phyloP scores from a whole-genome alignment of 1,140 invertebrate genomes.

The Ips typographus region DNA sequence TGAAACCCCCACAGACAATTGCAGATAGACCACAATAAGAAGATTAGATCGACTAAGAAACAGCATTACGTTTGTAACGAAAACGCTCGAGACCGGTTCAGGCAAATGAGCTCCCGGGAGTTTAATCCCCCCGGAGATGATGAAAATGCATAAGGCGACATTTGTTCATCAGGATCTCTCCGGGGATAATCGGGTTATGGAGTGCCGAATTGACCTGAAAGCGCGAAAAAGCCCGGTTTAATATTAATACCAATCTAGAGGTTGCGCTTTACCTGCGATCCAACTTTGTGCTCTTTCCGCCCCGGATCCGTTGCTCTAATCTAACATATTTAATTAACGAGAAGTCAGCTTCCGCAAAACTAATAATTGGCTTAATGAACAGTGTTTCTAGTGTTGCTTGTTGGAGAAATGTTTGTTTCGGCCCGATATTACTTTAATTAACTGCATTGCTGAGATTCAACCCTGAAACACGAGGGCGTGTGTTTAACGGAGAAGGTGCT shows the following conservation, averaged over 20 bases:
- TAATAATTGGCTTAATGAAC: conserved; percentile 42
- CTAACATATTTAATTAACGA: conserved; percentile 39
- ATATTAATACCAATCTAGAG: too few relatives aligned
- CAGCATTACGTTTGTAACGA: conserved; percentile 21
- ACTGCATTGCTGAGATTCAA: too few relatives aligned
- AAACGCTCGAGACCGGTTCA: conserved; percentile 14
- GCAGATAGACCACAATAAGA: conserved; percentile 16
- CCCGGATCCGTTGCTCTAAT: conserved; percentile 28
- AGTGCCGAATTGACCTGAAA: conserved; percentile 1
- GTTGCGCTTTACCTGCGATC: too few relatives aligned
- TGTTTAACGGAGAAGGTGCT: too few relatives aligned
- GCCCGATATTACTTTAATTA: too few relatives aligned
- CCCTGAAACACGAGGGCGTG: too few relatives aligned
- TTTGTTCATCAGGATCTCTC: conserved; percentile 13
- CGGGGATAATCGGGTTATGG: conserved; percentile 13
- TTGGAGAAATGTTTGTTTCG: conserved; percentile 16
- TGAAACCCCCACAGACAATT: conserved; percentile 11
- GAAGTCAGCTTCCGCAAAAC: conserved; percentile 39
- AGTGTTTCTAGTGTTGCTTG: conserved; percentile 29
- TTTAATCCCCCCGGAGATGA: conserved; percentile 22
- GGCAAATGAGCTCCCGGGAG: conserved; percentile 20
- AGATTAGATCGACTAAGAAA: conserved; percentile 18
- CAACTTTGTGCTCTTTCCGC: too few relatives aligned
- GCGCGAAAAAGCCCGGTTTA: neutral
- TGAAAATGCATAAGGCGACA: conserved; percentile 27